Evolutionary conservation across 2,888 invertebrate species (phyloP), one percentile per base, ranked within the genome.

Genomic region (Macrophya annulata): DNA sequence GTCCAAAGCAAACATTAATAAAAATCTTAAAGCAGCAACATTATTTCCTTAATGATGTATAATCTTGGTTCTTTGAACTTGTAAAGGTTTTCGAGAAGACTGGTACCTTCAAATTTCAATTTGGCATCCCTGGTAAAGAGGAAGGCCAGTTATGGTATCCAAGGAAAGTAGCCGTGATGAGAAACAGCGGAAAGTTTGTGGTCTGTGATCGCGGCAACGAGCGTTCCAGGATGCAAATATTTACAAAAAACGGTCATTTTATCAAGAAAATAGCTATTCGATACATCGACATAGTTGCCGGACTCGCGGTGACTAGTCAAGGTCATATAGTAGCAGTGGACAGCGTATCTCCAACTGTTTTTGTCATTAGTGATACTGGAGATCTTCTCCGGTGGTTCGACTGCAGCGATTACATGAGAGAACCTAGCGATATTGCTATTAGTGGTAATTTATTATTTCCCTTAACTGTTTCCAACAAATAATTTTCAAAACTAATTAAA

Each of bases 141-240:
- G 99, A 99, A 92, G 99, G 99, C 0, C 99, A 99, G 92, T 94
- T 99, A 87, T 99, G 99, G 99, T 99, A 99, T 94, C 99, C 99
- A 4, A 96, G 99, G 77, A 99, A 99, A 94, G 99, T 99, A 81
- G 98, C 98, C 10, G 97, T 98, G 2, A 98, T 98, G 95, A 96
- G 97, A 85, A 96, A 96, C 85, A 97, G 96, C 84, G 98, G 98
- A 62, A 98, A 98, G 93, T 98, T 98, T 93, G 99, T 99, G n/a
- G 98, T 99, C 4, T 99, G 99, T 93, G 99, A 99, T 94, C 97
- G 99, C 88, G 99, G 99, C 77, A 99, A 98, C 91, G 99, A 99
- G 93, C 96, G 99, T 85, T 98, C 98, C 0, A 96, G 99, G 86
- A 99, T 99, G 98, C 99, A 99, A 94, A 98, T 99, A 89, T 99